These are phyloP conservation scores for Tauraco erythrolophus DNA, from an alignment of 2,113 vertebrate genomes.

Conservation along the genomic window DNA sequence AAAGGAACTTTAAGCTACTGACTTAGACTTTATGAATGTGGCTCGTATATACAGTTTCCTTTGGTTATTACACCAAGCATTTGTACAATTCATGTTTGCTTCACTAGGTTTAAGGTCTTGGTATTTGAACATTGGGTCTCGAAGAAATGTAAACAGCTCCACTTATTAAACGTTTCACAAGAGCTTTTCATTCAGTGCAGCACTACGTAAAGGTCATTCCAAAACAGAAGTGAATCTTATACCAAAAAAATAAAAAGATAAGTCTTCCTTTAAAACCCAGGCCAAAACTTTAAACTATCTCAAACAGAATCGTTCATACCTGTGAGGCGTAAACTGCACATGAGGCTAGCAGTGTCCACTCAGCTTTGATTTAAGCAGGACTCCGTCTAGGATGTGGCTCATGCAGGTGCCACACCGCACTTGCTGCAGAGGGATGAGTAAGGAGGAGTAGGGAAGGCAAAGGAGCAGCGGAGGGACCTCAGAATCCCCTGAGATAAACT, in stretches of 20 bases:
- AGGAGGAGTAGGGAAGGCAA: neutral
- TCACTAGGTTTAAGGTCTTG: neutral
- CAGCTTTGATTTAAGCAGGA: neutral
- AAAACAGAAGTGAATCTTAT: neutral
- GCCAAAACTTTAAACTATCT: neutral
- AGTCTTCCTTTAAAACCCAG: neutral
- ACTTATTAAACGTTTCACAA: neutral
- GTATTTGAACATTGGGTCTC: neutral
- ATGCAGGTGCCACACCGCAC: neutral
- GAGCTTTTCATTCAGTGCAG: neutral
- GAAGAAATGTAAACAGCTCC: neutral
- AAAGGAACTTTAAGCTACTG: neutral
- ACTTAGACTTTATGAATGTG: neutral
- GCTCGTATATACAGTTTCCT: neutral
- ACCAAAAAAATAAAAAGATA: neutral
- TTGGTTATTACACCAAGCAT: neutral
- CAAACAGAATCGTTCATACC: neutral
- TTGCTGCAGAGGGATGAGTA: neutral
- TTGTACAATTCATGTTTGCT: neutral
- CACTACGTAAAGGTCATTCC: neutral
- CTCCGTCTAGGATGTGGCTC: neutral
- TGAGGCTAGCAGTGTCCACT: neutral
- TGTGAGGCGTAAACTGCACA: neutral
- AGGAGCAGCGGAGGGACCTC: neutral
- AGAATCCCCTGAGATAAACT: fast-evolving